phyloP scores from a whole-genome alignment of 2,888 invertebrate genomes.

The Brachyptera putata region DNA sequence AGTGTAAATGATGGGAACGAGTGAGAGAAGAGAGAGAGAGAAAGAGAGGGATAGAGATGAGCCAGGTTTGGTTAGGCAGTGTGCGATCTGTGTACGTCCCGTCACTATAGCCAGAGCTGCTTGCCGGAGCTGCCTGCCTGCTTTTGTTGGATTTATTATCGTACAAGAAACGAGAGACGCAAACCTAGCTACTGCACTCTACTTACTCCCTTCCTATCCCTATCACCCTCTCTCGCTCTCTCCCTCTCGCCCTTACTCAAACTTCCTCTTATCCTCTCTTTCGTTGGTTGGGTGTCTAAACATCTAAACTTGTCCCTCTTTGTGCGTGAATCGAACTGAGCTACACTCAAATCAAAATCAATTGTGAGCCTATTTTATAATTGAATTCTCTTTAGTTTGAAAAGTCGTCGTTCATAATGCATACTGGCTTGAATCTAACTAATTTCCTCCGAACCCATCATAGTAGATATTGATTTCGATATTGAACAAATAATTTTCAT shows the following conservation, averaged over 20 bases:
- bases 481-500: too few species aligned
- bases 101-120: background rate
- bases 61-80: background rate
- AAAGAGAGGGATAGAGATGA: too few species aligned
- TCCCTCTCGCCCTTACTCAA: background rate
- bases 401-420: too few species aligned
- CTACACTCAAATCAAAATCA: constrained; percentile 11
- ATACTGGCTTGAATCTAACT: too few species aligned
- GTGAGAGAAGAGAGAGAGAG: too few species aligned
- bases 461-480: too few species aligned
- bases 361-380: too few species aligned
- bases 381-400: too few species aligned
- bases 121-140: constrained; percentile 1
- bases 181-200: constrained; percentile 2
- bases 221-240: background rate
- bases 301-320: background rate
- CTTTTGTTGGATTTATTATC: constrained; percentile 16
- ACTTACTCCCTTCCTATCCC: background rate
- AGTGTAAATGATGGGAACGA: too few species aligned
- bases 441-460: too few species aligned
- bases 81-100: background rate
- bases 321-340: background rate
- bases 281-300: background rate
- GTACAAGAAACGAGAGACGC: constrained; percentile 14
- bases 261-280: background rate